phyloP scores from a whole-genome alignment of 1,140 invertebrate genomes.

The Megathymus violae region DNA sequence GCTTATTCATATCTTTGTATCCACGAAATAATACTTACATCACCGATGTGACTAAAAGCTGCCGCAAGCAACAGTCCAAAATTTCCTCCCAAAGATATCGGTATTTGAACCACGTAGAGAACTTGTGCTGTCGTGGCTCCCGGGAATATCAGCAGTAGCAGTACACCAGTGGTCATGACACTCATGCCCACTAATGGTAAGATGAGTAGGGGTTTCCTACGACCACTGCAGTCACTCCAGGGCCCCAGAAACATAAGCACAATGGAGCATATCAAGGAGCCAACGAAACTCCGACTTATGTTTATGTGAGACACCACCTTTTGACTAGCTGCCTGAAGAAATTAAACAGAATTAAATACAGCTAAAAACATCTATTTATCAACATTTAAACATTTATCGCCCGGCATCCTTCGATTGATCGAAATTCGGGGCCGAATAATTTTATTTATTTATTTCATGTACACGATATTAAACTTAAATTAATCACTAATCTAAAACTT shows the following conservation, averaged over 20 bases:
- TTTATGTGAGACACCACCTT: constrained; percentile 69
- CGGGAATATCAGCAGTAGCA: constrained; percentile 71
- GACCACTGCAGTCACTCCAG: constrained; percentile 80
- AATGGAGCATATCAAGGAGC: constrained; percentile 65
- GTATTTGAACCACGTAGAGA: constrained; percentile 73
- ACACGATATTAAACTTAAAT: too few relatives aligned
- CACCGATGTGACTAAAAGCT: constrained; percentile 75
- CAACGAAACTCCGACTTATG: constrained; percentile 73
- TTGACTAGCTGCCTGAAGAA: constrained; percentile 75
- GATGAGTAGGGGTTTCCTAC: constrained; percentile 77
- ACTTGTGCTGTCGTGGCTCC: constrained; percentile 67
- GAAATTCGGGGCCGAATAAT: too few relatives aligned
- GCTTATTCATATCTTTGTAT: too few relatives aligned
- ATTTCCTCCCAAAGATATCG: constrained; percentile 77
- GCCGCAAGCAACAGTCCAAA: constrained; percentile 72
- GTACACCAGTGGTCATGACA: constrained; percentile 64
- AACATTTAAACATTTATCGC: not conserved
- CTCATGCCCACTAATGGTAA: constrained; percentile 74
- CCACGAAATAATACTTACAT: constrained; percentile 60
- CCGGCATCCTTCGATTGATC: too few relatives aligned
- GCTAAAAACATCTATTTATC: too few relatives aligned
- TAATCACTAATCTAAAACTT: too few relatives aligned
- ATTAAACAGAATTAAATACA: too few relatives aligned
- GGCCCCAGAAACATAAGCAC: constrained; percentile 76
- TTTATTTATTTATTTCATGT: too few relatives aligned